A percentile compares a stretch with the other conserved stretches of the same genome.
These are phyloP conservation scores for Crotalus helleri DNA, from an alignment of 2,113 vertebrate species.

Conservation along the genomic window DNA sequence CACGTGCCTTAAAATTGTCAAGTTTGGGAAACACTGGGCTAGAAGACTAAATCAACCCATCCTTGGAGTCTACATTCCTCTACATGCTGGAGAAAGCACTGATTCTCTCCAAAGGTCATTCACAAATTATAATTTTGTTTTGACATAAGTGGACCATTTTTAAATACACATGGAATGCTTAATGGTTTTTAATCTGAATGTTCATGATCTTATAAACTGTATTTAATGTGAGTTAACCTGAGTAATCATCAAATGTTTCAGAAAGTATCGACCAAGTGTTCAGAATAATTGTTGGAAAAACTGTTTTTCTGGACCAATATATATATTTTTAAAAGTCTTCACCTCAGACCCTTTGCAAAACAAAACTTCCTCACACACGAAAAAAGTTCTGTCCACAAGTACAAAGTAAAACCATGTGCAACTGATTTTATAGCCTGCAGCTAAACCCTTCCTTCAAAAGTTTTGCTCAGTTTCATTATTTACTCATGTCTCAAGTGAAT, in stretches of 20 bases:
- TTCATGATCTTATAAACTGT: not conserved
- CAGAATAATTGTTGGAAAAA: not conserved
- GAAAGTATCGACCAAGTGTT: not conserved
- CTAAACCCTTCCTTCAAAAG: not conserved
- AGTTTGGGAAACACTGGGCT: too few relatives aligned
- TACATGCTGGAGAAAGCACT: not conserved
- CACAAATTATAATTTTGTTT: not conserved
- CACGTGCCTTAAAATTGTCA: too few relatives aligned
- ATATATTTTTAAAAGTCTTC: not conserved
- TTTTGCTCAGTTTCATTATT: slow-evolving; percentile 7
- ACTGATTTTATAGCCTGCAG: not conserved
- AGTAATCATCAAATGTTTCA: not conserved
- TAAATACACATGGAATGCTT: not conserved
- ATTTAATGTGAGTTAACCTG: not conserved
- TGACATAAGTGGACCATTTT: not conserved
- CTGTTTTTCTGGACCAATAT: not conserved
- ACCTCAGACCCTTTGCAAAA: not conserved
- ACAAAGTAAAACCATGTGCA: not conserved
- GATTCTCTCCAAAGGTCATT: not conserved
- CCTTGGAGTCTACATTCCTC: too few relatives aligned
- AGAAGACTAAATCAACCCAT: too few relatives aligned
- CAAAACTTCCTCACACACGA: not conserved
- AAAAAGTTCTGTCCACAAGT: not conserved
- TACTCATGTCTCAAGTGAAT: slow-evolving; percentile 36
- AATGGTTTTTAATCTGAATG: not conserved